Evolutionary conservation across 64 coral and sea anemone genomes (phyloP).

Genomic region (Hydrozoanthus tunicans): DNA sequence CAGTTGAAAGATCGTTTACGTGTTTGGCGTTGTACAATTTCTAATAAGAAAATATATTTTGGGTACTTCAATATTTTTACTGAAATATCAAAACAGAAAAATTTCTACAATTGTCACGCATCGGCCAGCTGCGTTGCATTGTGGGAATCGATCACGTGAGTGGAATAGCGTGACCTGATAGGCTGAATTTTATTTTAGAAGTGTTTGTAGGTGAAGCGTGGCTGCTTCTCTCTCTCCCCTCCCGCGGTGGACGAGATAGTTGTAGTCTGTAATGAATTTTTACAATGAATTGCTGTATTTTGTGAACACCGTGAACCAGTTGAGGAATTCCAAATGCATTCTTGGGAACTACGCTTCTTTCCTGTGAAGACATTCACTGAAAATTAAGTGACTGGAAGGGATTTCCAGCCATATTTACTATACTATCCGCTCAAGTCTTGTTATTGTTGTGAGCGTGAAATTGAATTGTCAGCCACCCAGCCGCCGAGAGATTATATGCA

Average conservation of each 20-base stretch:
- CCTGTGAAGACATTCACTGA: constrained; percentile 56
- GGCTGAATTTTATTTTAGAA: constrained; percentile 23
- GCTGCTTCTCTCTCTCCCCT: constrained; percentile 81
- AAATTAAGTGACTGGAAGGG: constrained; percentile 51
- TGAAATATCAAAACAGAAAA: not conserved
- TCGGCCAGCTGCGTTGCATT: constrained; percentile 24
- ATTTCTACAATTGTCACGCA: not conserved
- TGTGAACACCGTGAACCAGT: constrained; percentile 42
- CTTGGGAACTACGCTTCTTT: constrained; percentile 61
- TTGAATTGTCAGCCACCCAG: constrained; percentile 67
- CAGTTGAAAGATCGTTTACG: not conserved
- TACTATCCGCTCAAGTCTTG: constrained; percentile 64
- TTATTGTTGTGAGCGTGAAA: constrained; percentile 88
- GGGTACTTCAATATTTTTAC: not conserved
- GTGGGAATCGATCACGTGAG: constrained; percentile 41
- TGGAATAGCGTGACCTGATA: constrained; percentile 54
- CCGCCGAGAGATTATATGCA: constrained; percentile 56
- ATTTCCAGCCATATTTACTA: constrained; percentile 31
- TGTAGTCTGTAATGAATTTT: constrained; percentile 92
- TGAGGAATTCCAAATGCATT: constrained; percentile 63
- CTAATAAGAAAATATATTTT: not conserved
- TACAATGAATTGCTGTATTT: constrained; percentile 70
- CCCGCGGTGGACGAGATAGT: constrained; percentile 63
- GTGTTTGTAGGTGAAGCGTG: constrained; percentile 83
- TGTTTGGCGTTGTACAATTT: not conserved